A percentile compares a stretch with the other conserved stretches of the same genome.
phyloP scores from a whole-genome alignment of 2,797 vertebrate genomes.

The Bovichtus diacanthus region DNA sequence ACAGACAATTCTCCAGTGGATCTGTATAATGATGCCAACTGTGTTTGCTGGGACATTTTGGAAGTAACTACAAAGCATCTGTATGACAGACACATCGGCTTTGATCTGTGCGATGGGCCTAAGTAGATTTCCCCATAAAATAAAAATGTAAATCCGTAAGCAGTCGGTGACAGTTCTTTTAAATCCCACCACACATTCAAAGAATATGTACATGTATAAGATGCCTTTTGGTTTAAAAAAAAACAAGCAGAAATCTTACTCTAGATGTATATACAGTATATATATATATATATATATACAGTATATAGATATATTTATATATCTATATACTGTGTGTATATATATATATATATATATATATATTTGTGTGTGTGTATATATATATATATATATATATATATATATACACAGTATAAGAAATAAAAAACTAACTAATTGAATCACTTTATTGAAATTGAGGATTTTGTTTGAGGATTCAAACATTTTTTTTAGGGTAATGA shows the following conservation, averaged over 20 bases:
- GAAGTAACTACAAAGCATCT: constrained; percentile 11
- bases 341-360: no score
- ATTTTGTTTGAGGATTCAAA: no score
- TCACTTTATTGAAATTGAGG: no score
- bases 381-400: no score
- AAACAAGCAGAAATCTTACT: neutral
- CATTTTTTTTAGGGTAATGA: no score
- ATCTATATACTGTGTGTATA: no score
- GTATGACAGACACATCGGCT: neutral
- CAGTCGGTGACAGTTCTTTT: neutral
- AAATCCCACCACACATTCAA: neutral
- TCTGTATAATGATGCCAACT: neutral
- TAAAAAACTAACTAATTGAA: no score
- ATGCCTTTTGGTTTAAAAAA: neutral
- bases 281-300: no score
- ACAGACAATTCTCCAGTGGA: neutral
- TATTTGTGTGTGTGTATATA: no score
- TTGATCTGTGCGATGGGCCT: neutral
- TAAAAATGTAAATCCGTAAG: neutral
- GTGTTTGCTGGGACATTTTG: neutral
- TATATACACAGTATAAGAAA: no score
- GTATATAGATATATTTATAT: no score
- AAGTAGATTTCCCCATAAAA: neutral
- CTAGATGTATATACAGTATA: no score
- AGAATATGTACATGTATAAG: neutral